phyloP scores from a whole-genome alignment of 2,888 invertebrate species.

The Fragum sueziense region DNA sequence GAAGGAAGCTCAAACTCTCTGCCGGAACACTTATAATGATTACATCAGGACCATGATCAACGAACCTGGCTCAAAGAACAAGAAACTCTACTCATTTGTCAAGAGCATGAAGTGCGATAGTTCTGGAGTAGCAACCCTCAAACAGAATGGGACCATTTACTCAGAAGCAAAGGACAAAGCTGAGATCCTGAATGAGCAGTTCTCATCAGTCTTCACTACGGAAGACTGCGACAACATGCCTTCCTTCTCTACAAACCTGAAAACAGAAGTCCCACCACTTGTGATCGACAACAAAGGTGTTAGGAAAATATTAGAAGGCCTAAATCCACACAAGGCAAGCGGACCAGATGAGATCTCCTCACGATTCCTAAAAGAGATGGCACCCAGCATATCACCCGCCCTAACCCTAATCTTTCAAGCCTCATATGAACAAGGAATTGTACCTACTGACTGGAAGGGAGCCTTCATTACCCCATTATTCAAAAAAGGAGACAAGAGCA shows the following conservation, averaged over 20 bases:
- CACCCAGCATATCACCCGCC: conserved; percentile 33
- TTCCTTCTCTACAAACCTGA: neutral
- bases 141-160: conserved; percentile 1
- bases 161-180: conserved; percentile 2
- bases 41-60: neutral
- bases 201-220: too few species aligned
- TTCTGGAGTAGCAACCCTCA: conserved; percentile 10
- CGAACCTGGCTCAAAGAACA: conserved; percentile 6
- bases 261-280: neutral
- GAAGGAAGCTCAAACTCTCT: neutral
- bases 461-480: conserved; percentile 52
- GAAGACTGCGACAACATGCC: too few species aligned
- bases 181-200: conserved; percentile 25
- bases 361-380: conserved; percentile 36
- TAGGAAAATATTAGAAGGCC: neutral
- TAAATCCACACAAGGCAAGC: neutral
- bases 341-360: neutral
- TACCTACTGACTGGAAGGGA: conserved; percentile 52
- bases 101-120: conserved; percentile 17
- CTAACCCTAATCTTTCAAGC: conserved; percentile 41
- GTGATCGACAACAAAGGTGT: neutral
- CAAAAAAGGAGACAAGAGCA: too few species aligned
- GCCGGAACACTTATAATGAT: neutral
- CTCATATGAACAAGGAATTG: conserved; percentile 31
- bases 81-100: conserved; percentile 18